Percentiles rank a stretch among this genome's conserved stretches.
These are phyloP conservation scores for Sepioteuthis lessoniana DNA, from an alignment of 2,888 invertebrate genomes.

Conservation along the genomic window DNA sequence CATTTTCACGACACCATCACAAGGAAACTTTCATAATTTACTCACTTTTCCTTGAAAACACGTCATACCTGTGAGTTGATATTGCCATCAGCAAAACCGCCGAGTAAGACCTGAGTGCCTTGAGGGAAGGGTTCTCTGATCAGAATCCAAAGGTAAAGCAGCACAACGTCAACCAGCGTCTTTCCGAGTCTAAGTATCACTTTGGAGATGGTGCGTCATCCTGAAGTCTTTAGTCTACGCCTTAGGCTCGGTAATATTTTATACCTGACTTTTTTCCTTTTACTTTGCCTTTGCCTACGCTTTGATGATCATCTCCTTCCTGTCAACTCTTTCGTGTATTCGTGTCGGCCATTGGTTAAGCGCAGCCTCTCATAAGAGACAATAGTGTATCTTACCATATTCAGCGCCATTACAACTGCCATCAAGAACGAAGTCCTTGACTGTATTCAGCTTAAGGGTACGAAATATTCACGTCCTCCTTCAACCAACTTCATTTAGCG, in stretches of 20 bases:
- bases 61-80: neutral
- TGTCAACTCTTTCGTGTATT: neutral
- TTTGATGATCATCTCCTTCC: neutral
- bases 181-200: neutral
- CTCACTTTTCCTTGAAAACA: neutral
- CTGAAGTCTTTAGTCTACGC: neutral
- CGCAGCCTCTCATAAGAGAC: neutral
- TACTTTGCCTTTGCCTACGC: neutral
- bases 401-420: neutral
- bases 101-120: neutral
- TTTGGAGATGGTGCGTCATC: neutral
- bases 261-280: neutral
- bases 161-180: neutral
- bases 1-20: neutral
- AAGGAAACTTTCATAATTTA: neutral
- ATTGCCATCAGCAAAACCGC: neutral
- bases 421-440: neutral
- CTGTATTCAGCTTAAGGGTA: neutral
- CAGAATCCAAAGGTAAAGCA: neutral
- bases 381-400: neutral
- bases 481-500: neutral
- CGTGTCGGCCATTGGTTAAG: conserved; percentile 3
- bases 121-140: neutral
- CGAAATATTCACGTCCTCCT: neutral
- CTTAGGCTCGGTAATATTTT: neutral